Base-by-base conservation (phyloP, 2,113 vertebrate species). In the Balaeniceps rex region DNA sequence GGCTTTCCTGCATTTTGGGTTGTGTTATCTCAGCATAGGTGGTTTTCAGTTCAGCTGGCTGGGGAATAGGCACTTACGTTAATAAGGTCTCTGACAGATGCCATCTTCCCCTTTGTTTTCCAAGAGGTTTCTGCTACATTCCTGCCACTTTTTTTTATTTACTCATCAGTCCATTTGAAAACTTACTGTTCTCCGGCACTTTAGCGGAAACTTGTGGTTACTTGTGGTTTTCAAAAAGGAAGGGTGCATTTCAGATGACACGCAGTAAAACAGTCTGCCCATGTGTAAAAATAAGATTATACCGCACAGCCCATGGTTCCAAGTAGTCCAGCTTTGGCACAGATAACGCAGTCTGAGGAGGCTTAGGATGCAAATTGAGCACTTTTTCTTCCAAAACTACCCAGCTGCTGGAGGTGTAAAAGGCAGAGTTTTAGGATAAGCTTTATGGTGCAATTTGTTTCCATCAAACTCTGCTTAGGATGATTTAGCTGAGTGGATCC, bases 241-340 rank as follows among this genome's bases (percentile, higher is more conserved):
- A 95, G 75, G 63, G 19, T 93, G 91, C 88, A 58, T 78, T 92
- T 46, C 65, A 11, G 19, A 33, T 8, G 68, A 25, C 92, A 78
- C 51, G 2, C 58, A 18, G 40, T 38, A 29, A 54, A 88, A 76
- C 94, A 86, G 88, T 22, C 88, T 25, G 55, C 11, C 92, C 79
- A 18, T 10, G 71, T 96, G 95, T 51, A 88, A 95, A 97, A 95
- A 93, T 81, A 40, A 97, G 96, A 97, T 97, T 95, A 94, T 12
- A 14, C 54, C 12, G 9, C 79, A 28, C 36, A 18, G 70, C 61
- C 82, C 60, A 4, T 22, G 64, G 57, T 81, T 95, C 74, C 36
- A 40, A 91, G 93, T 4, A 26, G 92, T 25, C 76, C 87, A 64
- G 93, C 66, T 86, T 58, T n/a, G 63, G 54, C 85, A 33, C 90